phyloP scores from a whole-genome alignment of 2,113 vertebrate genomes.

The Erythrolamprus reginae region DNA sequence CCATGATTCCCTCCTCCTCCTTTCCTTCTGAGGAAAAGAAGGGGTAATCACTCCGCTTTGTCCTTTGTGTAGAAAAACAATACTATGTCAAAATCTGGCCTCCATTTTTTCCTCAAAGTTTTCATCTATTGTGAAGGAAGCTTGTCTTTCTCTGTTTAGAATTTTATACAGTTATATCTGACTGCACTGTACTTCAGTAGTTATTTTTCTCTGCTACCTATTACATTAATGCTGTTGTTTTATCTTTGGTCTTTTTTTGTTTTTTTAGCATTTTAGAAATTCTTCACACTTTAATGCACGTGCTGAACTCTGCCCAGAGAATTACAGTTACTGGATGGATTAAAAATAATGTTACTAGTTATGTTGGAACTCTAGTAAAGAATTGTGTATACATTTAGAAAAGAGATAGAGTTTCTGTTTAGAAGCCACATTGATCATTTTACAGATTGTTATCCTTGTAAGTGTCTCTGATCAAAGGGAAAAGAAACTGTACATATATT shows the following conservation, averaged over 20 bases:
- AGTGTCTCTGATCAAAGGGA: background rate
- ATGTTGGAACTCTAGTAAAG: background rate
- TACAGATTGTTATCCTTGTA: background rate
- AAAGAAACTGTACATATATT: background rate
- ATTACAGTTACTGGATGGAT: background rate
- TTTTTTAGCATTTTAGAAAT: background rate
- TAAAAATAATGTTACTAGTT: background rate
- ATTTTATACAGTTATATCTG: background rate
- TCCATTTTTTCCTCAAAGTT: background rate
- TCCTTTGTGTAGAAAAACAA: background rate
- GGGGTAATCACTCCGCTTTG: background rate
- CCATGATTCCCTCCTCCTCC: background rate
- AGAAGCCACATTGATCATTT: background rate
- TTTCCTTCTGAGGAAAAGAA: background rate
- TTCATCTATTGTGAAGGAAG: background rate
- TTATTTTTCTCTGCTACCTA: background rate
- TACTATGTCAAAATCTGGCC: background rate
- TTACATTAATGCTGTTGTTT: background rate
- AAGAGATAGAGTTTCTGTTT: background rate
- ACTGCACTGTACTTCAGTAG: background rate
- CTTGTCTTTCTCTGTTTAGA: background rate
- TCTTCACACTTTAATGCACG: background rate
- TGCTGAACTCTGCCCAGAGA: background rate
- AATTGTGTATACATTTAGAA: background rate
- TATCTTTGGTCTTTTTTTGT: background rate